Conservation (phyloP, 2,113 vertebrate species). For the Baryphthengus martii region DNA sequence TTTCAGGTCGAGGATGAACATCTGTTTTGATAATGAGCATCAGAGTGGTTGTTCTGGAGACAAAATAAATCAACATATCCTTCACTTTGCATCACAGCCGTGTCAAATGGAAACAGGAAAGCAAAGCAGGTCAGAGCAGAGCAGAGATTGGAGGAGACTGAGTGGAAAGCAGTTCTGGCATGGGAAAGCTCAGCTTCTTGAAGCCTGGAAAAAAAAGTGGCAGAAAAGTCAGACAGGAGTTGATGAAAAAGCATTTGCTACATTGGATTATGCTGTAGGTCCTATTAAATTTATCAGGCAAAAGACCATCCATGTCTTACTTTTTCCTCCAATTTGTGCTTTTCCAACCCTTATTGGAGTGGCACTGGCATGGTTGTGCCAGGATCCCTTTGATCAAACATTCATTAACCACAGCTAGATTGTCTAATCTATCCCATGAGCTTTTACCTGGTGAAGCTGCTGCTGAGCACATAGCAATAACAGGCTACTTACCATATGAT, state of each 20-base stretch:
- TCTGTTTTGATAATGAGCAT: neutral
- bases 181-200: neutral
- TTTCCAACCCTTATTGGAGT: neutral
- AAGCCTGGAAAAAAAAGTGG: neutral
- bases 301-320: neutral
- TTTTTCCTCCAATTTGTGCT: neutral
- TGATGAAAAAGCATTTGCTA: neutral
- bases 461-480: neutral
- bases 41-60: neutral
- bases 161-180: neutral
- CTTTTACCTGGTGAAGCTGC: neutral
- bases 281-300: neutral
- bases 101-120: neutral
- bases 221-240: neutral
- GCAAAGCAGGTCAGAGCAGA: neutral
- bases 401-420: neutral
- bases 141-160: neutral
- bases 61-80: neutral
- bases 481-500: neutral
- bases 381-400: neutral
- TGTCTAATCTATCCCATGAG: neutral
- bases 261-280: neutral
- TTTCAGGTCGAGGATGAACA: neutral
- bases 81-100: neutral
- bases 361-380: neutral